Conservation (phyloP, 1,140 invertebrate genomes). For the Tetragonula clypearis region DNA sequence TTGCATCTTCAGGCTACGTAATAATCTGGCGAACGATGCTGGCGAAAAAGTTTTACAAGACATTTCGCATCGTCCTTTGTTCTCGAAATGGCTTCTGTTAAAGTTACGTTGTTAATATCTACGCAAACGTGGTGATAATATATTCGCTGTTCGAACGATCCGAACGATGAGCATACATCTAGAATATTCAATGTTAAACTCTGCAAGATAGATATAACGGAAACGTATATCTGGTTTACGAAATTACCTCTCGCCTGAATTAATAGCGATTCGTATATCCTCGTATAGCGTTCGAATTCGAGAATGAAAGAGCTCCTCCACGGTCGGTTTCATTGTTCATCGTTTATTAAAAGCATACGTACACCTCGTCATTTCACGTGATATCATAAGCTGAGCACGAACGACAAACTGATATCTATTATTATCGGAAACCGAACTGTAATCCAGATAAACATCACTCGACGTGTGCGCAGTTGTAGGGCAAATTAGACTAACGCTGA, state of each 20-base stretch:
- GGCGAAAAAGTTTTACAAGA: not conserved
- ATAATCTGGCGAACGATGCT: not conserved
- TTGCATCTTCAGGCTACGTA: not conserved
- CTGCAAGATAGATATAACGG: too few species aligned
- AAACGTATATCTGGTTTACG: not conserved
- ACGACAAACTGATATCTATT: not conserved
- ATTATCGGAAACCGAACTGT: not conserved
- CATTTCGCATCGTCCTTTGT: not conserved
- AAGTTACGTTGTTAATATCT: not conserved
- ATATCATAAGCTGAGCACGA: not conserved
- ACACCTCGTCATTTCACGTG: not conserved
- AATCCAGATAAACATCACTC: slow-evolving; percentile 10
- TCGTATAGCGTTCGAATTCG: not conserved
- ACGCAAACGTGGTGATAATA: not conserved
- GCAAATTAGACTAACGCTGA: slow-evolving; percentile 45
- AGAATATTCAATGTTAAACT: not conserved
- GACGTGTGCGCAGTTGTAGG: not conserved
- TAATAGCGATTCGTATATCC: not conserved
- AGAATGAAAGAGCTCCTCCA: too few species aligned
- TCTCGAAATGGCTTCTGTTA: not conserved
- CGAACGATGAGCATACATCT: not conserved
- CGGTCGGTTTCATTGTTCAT: too few species aligned
- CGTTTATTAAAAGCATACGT: not conserved
- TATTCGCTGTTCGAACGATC: not conserved
- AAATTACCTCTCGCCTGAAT: not conserved